A percentile compares a stretch with the other conserved stretches of the same genome.
Conservation (phyloP, 2,888 invertebrate species). For the Saturnia japonica region DNA sequence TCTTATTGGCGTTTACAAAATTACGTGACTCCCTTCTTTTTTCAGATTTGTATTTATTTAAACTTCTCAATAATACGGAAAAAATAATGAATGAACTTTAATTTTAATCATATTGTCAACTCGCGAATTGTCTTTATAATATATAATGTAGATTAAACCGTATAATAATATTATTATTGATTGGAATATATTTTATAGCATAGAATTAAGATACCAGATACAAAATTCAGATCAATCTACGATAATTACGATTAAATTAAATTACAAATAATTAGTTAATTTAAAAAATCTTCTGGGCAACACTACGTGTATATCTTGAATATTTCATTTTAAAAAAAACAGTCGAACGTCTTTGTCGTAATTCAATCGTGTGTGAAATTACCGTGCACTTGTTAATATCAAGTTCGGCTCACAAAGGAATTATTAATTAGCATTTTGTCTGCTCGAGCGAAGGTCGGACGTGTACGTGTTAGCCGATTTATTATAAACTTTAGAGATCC, state of each 20-base stretch:
- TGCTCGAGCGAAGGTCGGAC: constrained; percentile 28
- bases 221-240: background rate
- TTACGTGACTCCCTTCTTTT: no score
- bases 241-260: background rate
- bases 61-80: no score
- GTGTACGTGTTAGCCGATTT: background rate
- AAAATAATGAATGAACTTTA: no score
- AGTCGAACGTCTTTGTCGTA: constrained; percentile 28
- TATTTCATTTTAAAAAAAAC: constrained; percentile 1
- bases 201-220: background rate
- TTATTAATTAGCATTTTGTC: constrained; percentile 29
- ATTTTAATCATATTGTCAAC: no score
- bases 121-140: no score
- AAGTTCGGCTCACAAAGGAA: constrained; percentile 25
- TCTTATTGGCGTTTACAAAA: no score
- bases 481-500: background rate
- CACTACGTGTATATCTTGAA: background rate
- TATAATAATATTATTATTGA: no score
- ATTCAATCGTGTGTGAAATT: constrained; percentile 43
- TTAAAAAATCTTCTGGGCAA: no score
- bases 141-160: no score
- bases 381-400: constrained; percentile 29
- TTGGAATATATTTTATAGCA: no score
- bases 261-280: no score
- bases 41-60: no score